Evolutionary conservation across 1,140 invertebrate species (phyloP).

Genomic region (Micrasema minimum): DNA sequence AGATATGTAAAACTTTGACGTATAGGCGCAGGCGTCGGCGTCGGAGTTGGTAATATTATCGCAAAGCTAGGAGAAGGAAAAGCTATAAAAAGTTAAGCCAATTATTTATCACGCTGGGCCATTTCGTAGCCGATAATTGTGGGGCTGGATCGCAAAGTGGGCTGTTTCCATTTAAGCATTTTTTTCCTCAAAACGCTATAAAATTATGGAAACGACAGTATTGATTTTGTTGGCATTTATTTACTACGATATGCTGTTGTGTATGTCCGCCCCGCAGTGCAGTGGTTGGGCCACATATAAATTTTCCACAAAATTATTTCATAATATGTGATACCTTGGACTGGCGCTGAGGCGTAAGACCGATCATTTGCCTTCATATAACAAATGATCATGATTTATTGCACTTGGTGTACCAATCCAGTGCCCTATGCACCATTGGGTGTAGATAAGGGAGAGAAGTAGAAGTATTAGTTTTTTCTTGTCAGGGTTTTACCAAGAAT

Average conservation of each 20-base stretch:
- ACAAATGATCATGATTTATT: too few species aligned
- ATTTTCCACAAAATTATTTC: neutral
- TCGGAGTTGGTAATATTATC: slow-evolving; percentile 51
- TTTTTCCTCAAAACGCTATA: neutral
- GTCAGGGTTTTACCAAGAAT: too few species aligned
- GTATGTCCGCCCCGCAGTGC: neutral
- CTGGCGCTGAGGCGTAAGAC: too few species aligned
- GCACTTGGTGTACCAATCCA: too few species aligned
- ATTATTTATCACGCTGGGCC: slow-evolving; percentile 44
- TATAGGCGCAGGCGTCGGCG: too few species aligned
- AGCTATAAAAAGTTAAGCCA: slow-evolving; percentile 45
- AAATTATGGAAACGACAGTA: too few species aligned
- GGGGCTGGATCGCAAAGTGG: neutral
- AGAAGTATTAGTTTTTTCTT: too few species aligned
- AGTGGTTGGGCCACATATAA: neutral
- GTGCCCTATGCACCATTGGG: too few species aligned
- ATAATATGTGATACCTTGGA: too few species aligned
- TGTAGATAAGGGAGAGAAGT: too few species aligned
- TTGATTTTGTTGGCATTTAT: too few species aligned
- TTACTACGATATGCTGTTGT: neutral
- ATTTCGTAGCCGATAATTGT: neutral
- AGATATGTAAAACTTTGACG: slow-evolving; percentile 43
- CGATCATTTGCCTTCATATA: too few species aligned
- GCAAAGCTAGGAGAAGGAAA: slow-evolving; percentile 42
- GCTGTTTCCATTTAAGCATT: neutral